Evolutionary conservation across 2,797 vertebrate genomes (phyloP).

Genomic region (Amphiprion clarkii): DNA sequence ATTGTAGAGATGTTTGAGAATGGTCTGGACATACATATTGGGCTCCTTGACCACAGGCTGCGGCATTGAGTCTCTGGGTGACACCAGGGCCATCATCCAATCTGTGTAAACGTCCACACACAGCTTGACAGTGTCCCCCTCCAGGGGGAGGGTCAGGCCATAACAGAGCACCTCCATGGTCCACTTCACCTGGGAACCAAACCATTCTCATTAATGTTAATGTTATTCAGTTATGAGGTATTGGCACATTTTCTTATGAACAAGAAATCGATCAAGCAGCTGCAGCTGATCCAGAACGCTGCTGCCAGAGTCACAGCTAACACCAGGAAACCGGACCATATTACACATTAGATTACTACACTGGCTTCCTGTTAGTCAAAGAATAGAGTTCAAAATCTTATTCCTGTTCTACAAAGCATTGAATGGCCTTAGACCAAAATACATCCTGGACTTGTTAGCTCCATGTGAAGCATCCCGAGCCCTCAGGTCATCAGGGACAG

Average conservation of each 20-base stretch:
- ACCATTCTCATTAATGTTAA: not conserved
- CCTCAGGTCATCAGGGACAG: too few species aligned
- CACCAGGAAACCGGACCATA: too few species aligned
- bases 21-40: conserved; percentile 95
- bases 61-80: conserved; percentile 94
- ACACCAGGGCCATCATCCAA: conserved; percentile 96
- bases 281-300: too few species aligned
- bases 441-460: too few species aligned
- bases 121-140: conserved; percentile 95
- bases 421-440: too few species aligned
- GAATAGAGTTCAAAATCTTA: too few species aligned
- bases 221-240: not conserved
- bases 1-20: conserved; percentile 97
- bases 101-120: conserved; percentile 98
- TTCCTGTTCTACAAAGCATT: too few species aligned
- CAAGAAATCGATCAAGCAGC: too few species aligned
- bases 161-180: conserved; percentile 98
- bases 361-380: too few species aligned
- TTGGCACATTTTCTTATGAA: not conserved
- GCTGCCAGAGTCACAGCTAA: too few species aligned
- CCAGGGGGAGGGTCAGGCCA: conserved; percentile 93
- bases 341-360: too few species aligned
- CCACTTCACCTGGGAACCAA: conserved; percentile 92
- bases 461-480: too few species aligned
- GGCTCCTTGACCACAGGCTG: conserved; percentile 94